phyloP scores from a whole-genome alignment of 1,140 invertebrate genomes.

The Rhizoglyphus robini region DNA sequence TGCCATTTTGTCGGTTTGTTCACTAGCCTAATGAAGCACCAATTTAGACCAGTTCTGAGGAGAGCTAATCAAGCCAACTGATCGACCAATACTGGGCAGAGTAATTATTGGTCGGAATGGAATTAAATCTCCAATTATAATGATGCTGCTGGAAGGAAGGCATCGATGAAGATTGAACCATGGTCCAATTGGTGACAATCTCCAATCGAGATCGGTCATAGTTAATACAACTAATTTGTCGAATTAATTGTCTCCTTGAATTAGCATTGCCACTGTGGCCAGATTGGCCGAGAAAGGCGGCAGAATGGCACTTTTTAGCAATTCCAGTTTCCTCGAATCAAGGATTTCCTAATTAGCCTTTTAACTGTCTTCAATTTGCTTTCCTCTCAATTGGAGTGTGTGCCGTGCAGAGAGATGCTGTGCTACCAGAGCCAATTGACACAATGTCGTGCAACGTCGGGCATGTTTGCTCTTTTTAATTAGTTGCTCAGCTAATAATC shows the following conservation, averaged over 20 bases:
- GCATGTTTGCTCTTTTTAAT: background rate
- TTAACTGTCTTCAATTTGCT: background rate
- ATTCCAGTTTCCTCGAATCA: constrained; percentile 11
- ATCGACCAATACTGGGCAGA: background rate
- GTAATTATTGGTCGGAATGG: background rate
- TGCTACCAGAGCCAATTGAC: background rate
- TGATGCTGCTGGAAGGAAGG: background rate
- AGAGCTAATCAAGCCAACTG: too few relatives aligned
- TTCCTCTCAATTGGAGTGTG: background rate
- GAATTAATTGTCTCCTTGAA: constrained; percentile 11
- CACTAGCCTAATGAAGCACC: background rate
- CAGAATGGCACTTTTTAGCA: constrained; percentile 8
- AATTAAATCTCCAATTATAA: constrained; percentile 10
- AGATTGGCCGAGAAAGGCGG: too few relatives aligned
- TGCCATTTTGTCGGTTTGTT: constrained; percentile 1
- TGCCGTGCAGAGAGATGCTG: too few relatives aligned
- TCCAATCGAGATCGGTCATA: background rate
- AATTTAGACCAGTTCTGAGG: too few relatives aligned
- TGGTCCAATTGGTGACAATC: background rate
- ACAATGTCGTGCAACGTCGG: background rate
- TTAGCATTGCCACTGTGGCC: background rate
- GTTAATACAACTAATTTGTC: background rate
- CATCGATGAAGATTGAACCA: background rate
- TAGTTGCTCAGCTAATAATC: background rate
- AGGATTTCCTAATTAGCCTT: constrained; percentile 12